phyloP scores from a whole-genome alignment of 2,113 vertebrate genomes.

The Mus spicilegus region DNA sequence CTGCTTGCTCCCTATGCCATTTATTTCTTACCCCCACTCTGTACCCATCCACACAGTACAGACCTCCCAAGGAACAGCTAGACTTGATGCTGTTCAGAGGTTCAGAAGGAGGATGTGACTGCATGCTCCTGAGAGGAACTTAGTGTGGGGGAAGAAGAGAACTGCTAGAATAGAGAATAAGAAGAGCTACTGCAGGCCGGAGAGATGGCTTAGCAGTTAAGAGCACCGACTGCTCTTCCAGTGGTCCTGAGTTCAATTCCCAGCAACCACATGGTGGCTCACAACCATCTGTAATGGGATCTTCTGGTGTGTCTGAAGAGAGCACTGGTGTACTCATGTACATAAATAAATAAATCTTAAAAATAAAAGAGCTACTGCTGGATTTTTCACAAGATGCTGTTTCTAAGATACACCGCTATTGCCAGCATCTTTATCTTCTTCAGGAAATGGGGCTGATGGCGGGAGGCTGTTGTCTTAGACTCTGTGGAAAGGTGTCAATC shows the following conservation, averaged over 20 bases:
- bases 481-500: neutral
- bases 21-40: neutral
- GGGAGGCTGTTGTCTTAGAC: neutral
- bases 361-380: neutral
- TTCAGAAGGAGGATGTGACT: neutral
- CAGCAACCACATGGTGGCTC: too few species aligned
- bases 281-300: too few species aligned
- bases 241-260: too few species aligned
- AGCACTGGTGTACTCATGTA: too few species aligned
- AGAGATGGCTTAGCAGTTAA: too few species aligned
- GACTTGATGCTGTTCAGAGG: neutral
- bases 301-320: too few species aligned
- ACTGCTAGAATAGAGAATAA: neutral
- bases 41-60: neutral
- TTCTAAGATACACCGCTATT: neutral
- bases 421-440: neutral
- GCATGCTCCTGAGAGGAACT: rapidly evolving
- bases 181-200: neutral
- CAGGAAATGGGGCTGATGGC: neutral
- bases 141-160: neutral
- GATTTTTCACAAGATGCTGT: neutral
- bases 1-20: neutral
- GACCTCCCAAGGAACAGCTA: neutral
- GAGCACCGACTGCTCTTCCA: too few species aligned
- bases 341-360: too few species aligned